These are phyloP conservation scores for Scaptomyza parva DNA, from an alignment of 2,888 invertebrate genomes.

Conservation along the genomic window DNA sequence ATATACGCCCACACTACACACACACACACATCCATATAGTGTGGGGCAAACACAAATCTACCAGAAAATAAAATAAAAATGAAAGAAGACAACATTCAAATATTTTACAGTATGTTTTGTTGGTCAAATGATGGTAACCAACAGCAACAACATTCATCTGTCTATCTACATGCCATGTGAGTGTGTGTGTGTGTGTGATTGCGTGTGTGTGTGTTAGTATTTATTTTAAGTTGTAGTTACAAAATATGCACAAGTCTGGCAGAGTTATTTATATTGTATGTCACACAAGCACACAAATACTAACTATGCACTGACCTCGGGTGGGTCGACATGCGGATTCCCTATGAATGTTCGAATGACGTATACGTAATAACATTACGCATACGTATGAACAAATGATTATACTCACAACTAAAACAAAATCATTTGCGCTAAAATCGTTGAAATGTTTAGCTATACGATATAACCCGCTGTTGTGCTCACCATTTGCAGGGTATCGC, in stretches of 20 bases:
- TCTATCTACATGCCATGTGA: slow-evolving; percentile 18
- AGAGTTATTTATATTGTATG: slow-evolving; percentile 75
- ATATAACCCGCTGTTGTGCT: background rate
- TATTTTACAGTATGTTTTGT: slow-evolving; percentile 67
- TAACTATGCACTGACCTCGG: background rate
- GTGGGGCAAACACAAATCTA: slow-evolving; percentile 27
- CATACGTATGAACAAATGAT: too few species aligned
- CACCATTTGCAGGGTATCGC: slow-evolving; percentile 34
- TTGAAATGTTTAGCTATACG: too few species aligned
- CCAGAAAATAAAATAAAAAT: slow-evolving; percentile 10
- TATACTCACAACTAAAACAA: too few species aligned
- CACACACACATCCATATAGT: slow-evolving; percentile 16
- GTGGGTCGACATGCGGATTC: slow-evolving; percentile 20
- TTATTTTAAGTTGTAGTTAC: slow-evolving; percentile 55
- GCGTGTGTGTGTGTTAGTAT: slow-evolving; percentile 12
- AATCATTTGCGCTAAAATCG: too few species aligned
- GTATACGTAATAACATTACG: background rate
- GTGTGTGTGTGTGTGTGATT: slow-evolving; percentile 10
- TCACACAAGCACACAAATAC: slow-evolving; percentile 22
- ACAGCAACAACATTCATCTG: slow-evolving; percentile 47
- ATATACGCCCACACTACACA: background rate
- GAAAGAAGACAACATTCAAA: slow-evolving; percentile 50
- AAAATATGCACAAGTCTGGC: slow-evolving; percentile 73
- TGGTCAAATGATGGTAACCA: slow-evolving; percentile 73
- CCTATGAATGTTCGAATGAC: too few species aligned